Base-by-base conservation (phyloP, 2,113 vertebrate species). In the Scomber colias region DNA sequence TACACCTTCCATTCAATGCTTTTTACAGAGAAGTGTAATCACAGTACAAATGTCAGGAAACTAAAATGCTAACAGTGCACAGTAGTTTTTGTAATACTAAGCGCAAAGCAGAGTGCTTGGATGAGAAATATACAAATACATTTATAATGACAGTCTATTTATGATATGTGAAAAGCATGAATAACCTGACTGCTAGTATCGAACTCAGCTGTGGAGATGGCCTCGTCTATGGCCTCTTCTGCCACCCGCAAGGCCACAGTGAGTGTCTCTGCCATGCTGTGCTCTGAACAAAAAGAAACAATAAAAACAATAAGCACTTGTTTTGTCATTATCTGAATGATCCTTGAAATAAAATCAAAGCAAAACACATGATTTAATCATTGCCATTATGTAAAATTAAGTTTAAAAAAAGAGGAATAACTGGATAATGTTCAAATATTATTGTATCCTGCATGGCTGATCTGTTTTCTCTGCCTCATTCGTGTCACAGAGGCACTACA, bases 161-260 rank as follows among this genome's bases (percentile, higher is more conserved):
- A 50, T 44, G 59, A 44, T 10, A 61, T 16, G 45, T 49, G 27
- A 59, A 21, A 8, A 66, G 24, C 5, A 53, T n/a, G 1, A 81
- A 66, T 53, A 95, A 99, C 97, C 96, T 97, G 94, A 82, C 92
- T 96, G 89, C 95, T 94, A 65, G 93, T 90, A 61, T 94, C 94
- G 30, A 94, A 93, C 79, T 97, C 97, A 53, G 97, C 97, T 85
- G 97, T 97, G 75, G 94, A 95, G 87, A 99, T 98, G 16, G 97
- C 98, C 88, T 99, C 98, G 81, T 99, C 97, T 49, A 99, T 94
- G 81, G 97, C 96, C 79, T 99, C 98, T 87, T 98, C 96, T 57
- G 97, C 97, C 90, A 99, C 98, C 3, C 96, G 95, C 27, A 95
- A 84, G 63, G 98, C 97, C 31, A 98, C 97, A 21, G 95, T 95